Evolutionary conservation across 2,888 invertebrate species (phyloP).

Genomic region (Drosophila birchii): DNA sequence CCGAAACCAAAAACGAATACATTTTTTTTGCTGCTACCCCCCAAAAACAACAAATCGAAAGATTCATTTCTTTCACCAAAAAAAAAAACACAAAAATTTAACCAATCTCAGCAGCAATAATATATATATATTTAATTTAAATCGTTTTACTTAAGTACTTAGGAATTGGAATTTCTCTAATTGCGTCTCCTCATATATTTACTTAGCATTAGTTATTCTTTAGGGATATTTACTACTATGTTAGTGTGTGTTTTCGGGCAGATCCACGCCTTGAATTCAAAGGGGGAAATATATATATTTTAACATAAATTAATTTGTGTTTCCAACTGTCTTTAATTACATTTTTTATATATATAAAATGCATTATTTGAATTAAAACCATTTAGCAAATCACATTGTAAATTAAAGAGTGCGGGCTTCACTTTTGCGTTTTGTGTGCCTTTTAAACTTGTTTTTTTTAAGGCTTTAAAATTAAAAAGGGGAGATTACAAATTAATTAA

Average conservation of each 20-base stretch:
- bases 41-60: conserved; percentile 37
- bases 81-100: conserved; percentile 56
- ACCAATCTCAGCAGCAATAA: conserved; percentile 23
- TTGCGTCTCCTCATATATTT: conserved; percentile 29
- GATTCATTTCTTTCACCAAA: conserved; percentile 41
- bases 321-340: neutral
- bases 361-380: neutral
- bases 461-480: neutral
- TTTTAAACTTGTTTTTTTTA: neutral
- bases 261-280: neutral
- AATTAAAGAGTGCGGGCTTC: conserved; percentile 5
- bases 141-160: conserved; percentile 30
- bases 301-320: conserved; percentile 8
- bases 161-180: conserved; percentile 32
- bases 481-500: neutral
- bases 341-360: neutral
- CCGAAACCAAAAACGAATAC: conserved; percentile 41
- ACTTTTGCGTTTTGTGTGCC: conserved; percentile 10
- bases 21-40: conserved; percentile 33
- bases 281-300: neutral
- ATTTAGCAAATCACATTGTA: neutral
- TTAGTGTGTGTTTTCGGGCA: conserved; percentile 10
- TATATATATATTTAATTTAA: conserved; percentile 17
- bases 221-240: conserved; percentile 11
- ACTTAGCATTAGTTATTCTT: conserved; percentile 15